These are phyloP conservation scores for Nesogale talazaci DNA, from an alignment of 2,113 vertebrate genomes.

Conservation along the genomic window DNA sequence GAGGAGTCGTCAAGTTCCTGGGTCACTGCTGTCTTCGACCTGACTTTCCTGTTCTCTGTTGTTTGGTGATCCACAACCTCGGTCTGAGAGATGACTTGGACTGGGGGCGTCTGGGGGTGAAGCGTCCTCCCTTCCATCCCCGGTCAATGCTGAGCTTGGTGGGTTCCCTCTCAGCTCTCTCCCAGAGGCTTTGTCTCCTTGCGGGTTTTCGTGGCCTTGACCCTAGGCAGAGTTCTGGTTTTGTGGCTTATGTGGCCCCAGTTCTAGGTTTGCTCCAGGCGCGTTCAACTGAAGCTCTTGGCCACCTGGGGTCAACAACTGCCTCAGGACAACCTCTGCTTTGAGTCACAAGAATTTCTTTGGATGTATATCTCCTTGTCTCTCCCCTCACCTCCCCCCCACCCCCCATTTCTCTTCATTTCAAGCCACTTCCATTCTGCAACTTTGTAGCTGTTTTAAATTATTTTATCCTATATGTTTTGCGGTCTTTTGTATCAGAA, in stretches of 20 bases:
- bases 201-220: neutral
- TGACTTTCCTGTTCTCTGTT: neutral
- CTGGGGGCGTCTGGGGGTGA: neutral
- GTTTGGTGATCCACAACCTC: neutral
- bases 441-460: neutral
- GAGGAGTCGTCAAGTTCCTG: neutral
- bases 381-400: too few relatives aligned
- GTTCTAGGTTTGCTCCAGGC: neutral
- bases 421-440: neutral
- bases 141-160: neutral
- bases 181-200: neutral
- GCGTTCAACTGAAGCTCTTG: neutral
- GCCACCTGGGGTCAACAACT: neutral
- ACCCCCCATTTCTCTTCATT: neutral
- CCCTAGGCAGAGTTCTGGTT: neutral
- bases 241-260: neutral
- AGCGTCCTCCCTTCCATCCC: neutral
- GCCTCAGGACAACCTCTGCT: too few relatives aligned
- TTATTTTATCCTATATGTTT: neutral
- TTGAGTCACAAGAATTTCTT: neutral
- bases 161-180: accelerated
- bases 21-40: neutral
- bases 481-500: neutral
- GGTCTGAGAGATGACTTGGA: accelerated
- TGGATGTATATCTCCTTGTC: too few relatives aligned